phyloP scores from a whole-genome alignment of 2,888 invertebrate species.

The Drosophila paucipuncta region DNA sequence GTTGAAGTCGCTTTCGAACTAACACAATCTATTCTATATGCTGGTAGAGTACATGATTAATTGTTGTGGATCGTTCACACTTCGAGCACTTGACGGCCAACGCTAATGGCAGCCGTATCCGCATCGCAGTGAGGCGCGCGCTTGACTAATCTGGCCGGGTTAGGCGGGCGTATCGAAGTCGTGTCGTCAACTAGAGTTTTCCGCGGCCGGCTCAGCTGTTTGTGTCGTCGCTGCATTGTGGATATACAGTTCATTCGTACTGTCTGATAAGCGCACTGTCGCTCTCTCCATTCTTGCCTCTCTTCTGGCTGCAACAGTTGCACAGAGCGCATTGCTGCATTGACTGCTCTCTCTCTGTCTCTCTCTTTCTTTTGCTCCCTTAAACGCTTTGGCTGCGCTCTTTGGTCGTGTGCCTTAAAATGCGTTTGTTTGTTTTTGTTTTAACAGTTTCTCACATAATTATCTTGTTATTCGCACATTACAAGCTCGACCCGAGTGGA shows the following conservation, averaged over 20 bases:
- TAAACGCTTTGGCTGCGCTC: constrained; percentile 23
- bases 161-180: constrained; percentile 18
- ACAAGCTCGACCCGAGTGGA: constrained; percentile 29
- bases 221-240: constrained; percentile 22
- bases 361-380: not conserved
- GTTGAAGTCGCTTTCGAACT: not conserved
- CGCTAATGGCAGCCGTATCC: constrained; percentile 37
- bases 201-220: constrained; percentile 52
- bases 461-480: constrained; percentile 64
- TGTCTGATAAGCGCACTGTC: not conserved
- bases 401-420: constrained; percentile 38
- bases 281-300: not conserved
- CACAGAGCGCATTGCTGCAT: constrained; percentile 43
- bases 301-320: constrained; percentile 38
- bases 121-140: constrained; percentile 71
- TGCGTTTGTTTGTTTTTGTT: constrained; percentile 26
- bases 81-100: constrained; percentile 27
- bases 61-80: not conserved
- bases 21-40: not conserved
- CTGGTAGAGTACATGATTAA: constrained; percentile 3
- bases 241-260: not conserved
- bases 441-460: constrained; percentile 56
- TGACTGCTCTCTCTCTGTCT: constrained; percentile 16
- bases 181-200: constrained; percentile 30
- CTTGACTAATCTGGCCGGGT: constrained; percentile 67